Conservation (phyloP, 2,113 vertebrate genomes). For the Mastomys natalensis region DNA sequence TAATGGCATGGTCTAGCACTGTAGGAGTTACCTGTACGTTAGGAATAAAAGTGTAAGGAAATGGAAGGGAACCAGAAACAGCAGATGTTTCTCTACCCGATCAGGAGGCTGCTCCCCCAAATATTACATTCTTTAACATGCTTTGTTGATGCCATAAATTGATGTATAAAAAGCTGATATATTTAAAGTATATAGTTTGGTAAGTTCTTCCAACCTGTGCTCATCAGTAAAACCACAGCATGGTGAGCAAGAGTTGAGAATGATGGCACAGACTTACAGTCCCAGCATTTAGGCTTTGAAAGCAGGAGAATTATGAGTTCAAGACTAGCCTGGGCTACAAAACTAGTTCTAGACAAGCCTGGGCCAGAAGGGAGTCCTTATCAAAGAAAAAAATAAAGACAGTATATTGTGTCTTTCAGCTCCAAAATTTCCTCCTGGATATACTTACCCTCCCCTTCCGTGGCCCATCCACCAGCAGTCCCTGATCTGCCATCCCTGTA, state of each 20-base stretch:
- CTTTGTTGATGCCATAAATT: constrained; percentile 7
- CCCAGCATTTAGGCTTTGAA: background rate
- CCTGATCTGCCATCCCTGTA: background rate
- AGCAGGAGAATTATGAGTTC: background rate
- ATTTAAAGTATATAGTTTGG: background rate
- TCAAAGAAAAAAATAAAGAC: background rate
- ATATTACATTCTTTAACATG: constrained; percentile 22
- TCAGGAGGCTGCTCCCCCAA: constrained; percentile 15
- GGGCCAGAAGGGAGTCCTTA: background rate
- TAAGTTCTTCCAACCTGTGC: background rate
- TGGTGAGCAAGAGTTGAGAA: background rate
- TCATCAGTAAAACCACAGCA: constrained; percentile 17
- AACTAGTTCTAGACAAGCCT: background rate
- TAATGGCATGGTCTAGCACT: background rate
- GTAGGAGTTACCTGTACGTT: background rate
- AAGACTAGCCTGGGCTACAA: background rate
- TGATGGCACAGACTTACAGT: background rate
- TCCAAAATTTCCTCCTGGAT: background rate
- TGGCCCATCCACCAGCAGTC: background rate
- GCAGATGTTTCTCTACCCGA: background rate
- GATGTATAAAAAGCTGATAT: background rate
- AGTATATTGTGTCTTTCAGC: background rate
- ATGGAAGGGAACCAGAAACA: constrained; percentile 9
- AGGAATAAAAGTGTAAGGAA: background rate
- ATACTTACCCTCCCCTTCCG: background rate